Conservation (phyloP, 1,140 invertebrate species). For the Thereuonema tuberculata region DNA sequence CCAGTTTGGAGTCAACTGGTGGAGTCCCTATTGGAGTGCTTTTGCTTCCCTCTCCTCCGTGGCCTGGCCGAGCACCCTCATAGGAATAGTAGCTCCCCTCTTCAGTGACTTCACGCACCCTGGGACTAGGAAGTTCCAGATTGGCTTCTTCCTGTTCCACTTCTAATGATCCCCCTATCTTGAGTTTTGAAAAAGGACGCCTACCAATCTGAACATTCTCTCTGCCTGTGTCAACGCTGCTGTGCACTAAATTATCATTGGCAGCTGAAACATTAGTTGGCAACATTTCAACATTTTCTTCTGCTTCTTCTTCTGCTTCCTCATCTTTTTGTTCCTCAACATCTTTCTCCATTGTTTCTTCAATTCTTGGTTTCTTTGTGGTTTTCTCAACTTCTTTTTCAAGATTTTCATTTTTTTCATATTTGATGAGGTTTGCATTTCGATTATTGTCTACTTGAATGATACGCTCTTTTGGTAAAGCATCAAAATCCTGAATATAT, state of each 20-base stretch:
- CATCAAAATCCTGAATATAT: conserved; percentile 21
- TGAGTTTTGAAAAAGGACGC: background rate
- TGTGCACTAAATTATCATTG: background rate
- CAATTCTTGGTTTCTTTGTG: conserved; percentile 12
- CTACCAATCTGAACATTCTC: background rate
- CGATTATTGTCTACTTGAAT: conserved; percentile 50
- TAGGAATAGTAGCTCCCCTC: conserved; percentile 15
- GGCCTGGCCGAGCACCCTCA: background rate
- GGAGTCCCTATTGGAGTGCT: conserved; percentile 6
- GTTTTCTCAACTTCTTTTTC: conserved; percentile 19
- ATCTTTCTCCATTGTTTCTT: conserved; percentile 13
- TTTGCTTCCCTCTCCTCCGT: background rate
- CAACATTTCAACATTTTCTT: background rate
- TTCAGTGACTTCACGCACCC: conserved; percentile 24
- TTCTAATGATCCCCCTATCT: background rate
- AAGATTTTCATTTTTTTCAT: conserved; percentile 19
- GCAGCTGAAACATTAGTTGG: conserved; percentile 4
- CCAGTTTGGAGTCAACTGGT: background rate
- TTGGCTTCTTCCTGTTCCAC: conserved; percentile 14
- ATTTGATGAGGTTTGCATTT: conserved; percentile 42
- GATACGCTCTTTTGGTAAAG: conserved; percentile 23
- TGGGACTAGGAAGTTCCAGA: conserved; percentile 22
- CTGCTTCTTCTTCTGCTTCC: conserved; percentile 5
- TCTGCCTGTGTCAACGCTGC: background rate
- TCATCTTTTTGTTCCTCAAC: conserved; percentile 10